Base-by-base conservation (phyloP, 64 coral and sea anemone species). In the Astreopora myriophthalma region DNA sequence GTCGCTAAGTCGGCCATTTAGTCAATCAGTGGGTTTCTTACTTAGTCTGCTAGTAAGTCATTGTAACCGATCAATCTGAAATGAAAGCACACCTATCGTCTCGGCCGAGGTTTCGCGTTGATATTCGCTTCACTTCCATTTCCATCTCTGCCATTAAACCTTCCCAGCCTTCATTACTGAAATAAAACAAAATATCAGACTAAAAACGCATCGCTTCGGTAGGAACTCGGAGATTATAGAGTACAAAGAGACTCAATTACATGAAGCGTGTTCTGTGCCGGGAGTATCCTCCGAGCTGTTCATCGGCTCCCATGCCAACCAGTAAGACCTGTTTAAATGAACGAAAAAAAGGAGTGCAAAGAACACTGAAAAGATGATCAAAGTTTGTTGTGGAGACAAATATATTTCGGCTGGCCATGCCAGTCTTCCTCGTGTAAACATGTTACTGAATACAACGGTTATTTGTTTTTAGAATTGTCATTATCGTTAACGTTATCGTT, bases 271-370 rank as follows among this genome's bases (percentile, higher is more conserved):
- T 82, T 34, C 96, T 85, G 69, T 99, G 96, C 20, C 96, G 92
- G 1, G 96, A 91, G 57, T 99, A 99, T 26, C 96, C 96, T 36
- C 96, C 96, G 6, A 99, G 70, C 62, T 99, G 96, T 48, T 99
- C 96, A 42, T 99, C 96, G 11, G 96, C 96, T 69, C 96, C 96
- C 96, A 99, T 99, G 7, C 96, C 96, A 46, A 99, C 94, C 65
- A 99, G 38, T 17, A 99, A 38, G 22, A 99, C 97, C 97, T 99
- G 27, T 0, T 16, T 79, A 13, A 20, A 40, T 37, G 11, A 34
- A 74, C 48, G 8, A 48, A 51, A 1, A 20, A 71, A 1, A 20
- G 48, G 1, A 0, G 60, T 32, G n/a, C n/a, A n/a, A n/a, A n/a
- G n/a, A n/a, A n/a, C n/a, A n/a, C n/a, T n/a, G n/a, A n/a, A n/a